Conservation (phyloP, 2,797 vertebrate genomes). For the Ctenosaura bakeri region DNA sequence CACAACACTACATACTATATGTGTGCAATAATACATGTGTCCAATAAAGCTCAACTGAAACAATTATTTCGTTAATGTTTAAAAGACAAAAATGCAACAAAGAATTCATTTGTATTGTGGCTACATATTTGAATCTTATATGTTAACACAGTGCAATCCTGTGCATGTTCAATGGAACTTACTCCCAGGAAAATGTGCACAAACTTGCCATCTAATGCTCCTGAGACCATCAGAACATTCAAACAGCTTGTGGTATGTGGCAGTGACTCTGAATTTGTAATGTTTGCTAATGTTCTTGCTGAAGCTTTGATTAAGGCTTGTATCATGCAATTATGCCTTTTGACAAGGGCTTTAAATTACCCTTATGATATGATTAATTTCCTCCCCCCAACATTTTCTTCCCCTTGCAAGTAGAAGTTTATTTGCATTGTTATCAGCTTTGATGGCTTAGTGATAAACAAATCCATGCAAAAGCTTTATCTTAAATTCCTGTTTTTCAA, state of each 20-base stretch:
- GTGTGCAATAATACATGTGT: too few species aligned
- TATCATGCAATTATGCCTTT: slow-evolving; percentile 69
- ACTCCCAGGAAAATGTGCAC: not conserved
- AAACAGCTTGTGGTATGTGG: slow-evolving; percentile 54
- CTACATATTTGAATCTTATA: slow-evolving; percentile 11
- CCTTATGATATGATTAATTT: slow-evolving; percentile 66
- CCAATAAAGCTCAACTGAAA: not conserved
- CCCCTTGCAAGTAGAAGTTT: slow-evolving; percentile 73
- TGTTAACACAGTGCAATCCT: too few species aligned
- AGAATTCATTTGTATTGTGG: slow-evolving; percentile 52
- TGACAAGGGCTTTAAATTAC: slow-evolving; percentile 72
- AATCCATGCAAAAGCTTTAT: slow-evolving; percentile 58
- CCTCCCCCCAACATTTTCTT: slow-evolving; percentile 69
- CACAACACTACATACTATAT: too few species aligned
- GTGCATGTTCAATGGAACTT: too few species aligned
- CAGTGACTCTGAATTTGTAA: slow-evolving; percentile 64
- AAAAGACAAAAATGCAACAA: slow-evolving; percentile 12
- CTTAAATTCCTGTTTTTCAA: slow-evolving; percentile 64
- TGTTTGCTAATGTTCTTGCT: slow-evolving; percentile 62
- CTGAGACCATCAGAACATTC: slow-evolving; percentile 60
- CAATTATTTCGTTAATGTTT: slow-evolving; percentile 9
- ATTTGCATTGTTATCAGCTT: slow-evolving; percentile 76
- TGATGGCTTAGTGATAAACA: slow-evolving; percentile 74
- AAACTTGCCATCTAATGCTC: slow-evolving; percentile 31
- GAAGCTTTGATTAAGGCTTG: slow-evolving; percentile 69